These are phyloP conservation scores for Polymixis flavicincta DNA, from an alignment of 2,888 invertebrate genomes.

Conservation along the genomic window DNA sequence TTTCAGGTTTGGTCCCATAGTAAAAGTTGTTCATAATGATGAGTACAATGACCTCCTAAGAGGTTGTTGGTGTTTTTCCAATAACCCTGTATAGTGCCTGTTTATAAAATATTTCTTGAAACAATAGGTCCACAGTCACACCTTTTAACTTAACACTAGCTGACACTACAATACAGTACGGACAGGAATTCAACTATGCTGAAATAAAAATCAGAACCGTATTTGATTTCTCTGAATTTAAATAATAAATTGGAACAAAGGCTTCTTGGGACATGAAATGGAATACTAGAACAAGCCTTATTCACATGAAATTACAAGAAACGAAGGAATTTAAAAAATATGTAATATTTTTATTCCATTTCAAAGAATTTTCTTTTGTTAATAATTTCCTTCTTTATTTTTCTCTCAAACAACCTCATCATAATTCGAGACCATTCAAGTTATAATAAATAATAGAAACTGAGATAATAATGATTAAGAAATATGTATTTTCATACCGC, in stretches of 20 bases:
- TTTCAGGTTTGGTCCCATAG: no score
- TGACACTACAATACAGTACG: conserved; percentile 7
- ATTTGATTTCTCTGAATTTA: conserved; percentile 13
- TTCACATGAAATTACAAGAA: conserved; percentile 2
- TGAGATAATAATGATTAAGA: conserved; percentile 14
- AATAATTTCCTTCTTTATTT: conserved; percentile 27
- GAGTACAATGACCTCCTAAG: no score
- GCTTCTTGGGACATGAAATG: background rate
- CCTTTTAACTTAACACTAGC: conserved; percentile 18
- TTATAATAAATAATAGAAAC: background rate
- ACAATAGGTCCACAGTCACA: conserved; percentile 15
- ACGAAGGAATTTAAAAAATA: background rate
- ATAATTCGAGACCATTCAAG: conserved; percentile 3
- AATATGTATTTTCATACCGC: conserved; percentile 33
- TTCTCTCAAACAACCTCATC: background rate
- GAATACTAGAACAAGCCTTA: conserved; percentile 4
- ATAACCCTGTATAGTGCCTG: no score
- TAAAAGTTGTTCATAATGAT: no score
- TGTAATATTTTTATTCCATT: conserved; percentile 28
- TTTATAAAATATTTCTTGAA: conserved; percentile 26
- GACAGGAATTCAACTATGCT: conserved; percentile 4
- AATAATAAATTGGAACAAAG: background rate
- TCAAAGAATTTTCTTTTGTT: background rate
- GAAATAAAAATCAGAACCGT: conserved; percentile 17
- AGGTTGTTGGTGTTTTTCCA: no score